Conservation (phyloP, 2,113 vertebrate genomes). For the Cyanocitta stelleri region DNA sequence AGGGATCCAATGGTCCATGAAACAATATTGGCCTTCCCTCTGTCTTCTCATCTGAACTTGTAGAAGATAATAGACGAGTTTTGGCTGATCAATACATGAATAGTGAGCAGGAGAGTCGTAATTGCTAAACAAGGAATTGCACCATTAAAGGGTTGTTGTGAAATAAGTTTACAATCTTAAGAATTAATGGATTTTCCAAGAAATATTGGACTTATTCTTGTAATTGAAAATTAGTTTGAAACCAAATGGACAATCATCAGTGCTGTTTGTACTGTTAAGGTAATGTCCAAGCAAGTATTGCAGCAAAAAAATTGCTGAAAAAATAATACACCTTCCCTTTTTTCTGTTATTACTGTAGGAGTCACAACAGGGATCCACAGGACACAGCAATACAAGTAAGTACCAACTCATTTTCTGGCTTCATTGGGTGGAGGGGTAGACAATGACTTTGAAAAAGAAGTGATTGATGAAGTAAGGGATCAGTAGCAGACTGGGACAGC, state of each 20-base stretch:
- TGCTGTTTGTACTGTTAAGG: not conserved
- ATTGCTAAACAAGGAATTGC: constrained; percentile 2
- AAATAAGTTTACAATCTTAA: constrained; percentile 11
- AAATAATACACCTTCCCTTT: constrained; percentile 51
- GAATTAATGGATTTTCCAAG: constrained; percentile 27
- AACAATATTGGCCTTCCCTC: constrained; percentile 32
- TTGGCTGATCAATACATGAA: constrained; percentile 30
- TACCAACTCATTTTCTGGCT: constrained; percentile 5
- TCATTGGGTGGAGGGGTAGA: not conserved
- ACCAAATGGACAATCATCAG: not conserved
- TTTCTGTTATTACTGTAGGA: constrained; percentile 74
- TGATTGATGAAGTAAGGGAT: not conserved
- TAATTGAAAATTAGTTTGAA: constrained; percentile 31
- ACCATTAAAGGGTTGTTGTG: not conserved
- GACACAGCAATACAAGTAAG: constrained; percentile 87
- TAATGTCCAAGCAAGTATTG: not conserved
- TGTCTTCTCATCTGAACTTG: constrained; percentile 25
- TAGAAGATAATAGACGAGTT: constrained; percentile 2
- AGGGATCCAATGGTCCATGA: constrained; percentile 37
- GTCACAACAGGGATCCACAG: constrained; percentile 71
- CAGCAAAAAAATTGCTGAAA: not conserved
- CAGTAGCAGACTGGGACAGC: not conserved
- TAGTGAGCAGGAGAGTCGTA: not conserved
- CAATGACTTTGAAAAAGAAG: not conserved
- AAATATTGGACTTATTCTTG: not conserved